These are phyloP conservation scores for Mylabris phalerata DNA, from an alignment of 1,140 invertebrate species.

Conservation along the genomic window DNA sequence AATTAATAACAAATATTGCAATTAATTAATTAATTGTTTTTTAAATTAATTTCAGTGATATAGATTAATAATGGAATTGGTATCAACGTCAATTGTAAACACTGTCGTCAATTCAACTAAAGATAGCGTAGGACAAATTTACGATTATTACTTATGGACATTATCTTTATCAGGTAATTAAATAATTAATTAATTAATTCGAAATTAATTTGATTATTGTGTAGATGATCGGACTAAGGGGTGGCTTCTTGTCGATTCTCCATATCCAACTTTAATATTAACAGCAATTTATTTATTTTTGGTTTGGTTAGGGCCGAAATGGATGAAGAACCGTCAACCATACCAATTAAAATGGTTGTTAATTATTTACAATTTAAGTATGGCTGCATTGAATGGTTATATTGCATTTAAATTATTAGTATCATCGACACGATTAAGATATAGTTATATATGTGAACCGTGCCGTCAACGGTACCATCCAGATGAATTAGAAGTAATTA, in stretches of 20 bases:
- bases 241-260: conserved; percentile 82
- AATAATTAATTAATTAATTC: not conserved
- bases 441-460: conserved; percentile 86
- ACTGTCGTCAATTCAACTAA: conserved; percentile 55
- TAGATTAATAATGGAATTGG: too few relatives aligned
- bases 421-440: conserved; percentile 67
- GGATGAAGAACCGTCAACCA: conserved; percentile 76
- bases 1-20: too few relatives aligned
- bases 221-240: conserved; percentile 75
- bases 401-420: conserved; percentile 72
- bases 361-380: conserved; percentile 78
- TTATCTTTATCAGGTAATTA: conserved; percentile 57
- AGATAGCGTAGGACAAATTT: conserved; percentile 51
- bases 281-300: conserved; percentile 71
- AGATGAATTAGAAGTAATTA: conserved; percentile 71
- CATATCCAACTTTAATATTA: conserved; percentile 66
- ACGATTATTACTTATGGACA: conserved; percentile 66
- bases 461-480: conserved; percentile 72
- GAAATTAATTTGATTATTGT: conserved; percentile 17
- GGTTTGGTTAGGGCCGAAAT: conserved; percentile 71
- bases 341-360: conserved; percentile 71
- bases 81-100: too few relatives aligned
- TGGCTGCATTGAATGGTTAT: conserved; percentile 79
- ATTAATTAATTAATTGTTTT: not conserved
- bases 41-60: conserved; percentile 32